Evolutionary conservation across 2,888 invertebrate genomes (phyloP).

Genomic region (Ormyrus labotus): DNA sequence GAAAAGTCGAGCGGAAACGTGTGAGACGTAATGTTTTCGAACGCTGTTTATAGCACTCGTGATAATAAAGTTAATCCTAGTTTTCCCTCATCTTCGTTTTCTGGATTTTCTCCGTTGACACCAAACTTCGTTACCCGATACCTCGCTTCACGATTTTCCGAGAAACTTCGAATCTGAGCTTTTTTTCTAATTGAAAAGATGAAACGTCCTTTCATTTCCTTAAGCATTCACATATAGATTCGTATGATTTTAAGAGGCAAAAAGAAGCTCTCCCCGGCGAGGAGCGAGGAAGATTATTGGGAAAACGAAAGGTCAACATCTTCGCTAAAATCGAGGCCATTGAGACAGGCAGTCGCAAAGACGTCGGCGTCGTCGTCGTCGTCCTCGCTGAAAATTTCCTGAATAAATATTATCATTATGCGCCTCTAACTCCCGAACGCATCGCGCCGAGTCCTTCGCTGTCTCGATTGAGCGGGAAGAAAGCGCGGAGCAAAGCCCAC

Average conservation of each 20-base stretch:
- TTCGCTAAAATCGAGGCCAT: slow-evolving; percentile 44
- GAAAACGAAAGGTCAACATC: slow-evolving; percentile 23
- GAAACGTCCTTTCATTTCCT: no score
- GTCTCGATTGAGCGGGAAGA: slow-evolving; percentile 20
- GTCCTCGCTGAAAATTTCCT: slow-evolving; percentile 55
- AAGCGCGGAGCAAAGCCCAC: slow-evolving; percentile 39
- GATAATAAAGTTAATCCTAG: no score
- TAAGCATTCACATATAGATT: no score
- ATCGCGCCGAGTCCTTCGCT: background rate
- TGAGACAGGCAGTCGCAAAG: background rate
- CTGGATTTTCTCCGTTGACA: no score
- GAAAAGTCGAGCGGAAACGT: no score
- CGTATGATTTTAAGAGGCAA: no score
- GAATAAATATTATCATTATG: slow-evolving; percentile 61
- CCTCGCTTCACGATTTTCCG: background rate
- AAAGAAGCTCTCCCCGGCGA: background rate
- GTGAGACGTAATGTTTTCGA: no score
- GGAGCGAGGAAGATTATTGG: slow-evolving; percentile 1
- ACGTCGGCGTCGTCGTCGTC: background rate
- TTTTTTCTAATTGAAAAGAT: no score
- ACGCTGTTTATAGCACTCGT: no score
- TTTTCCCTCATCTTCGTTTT: no score
- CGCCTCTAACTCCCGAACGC: slow-evolving; percentile 38
- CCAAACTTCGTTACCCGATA: no score
- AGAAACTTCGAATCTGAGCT: background rate